A percentile compares a stretch with the other conserved stretches of the same genome.
Conservation (phyloP, 2,797 vertebrate species). For the Allenopithecus nigroviridis region DNA sequence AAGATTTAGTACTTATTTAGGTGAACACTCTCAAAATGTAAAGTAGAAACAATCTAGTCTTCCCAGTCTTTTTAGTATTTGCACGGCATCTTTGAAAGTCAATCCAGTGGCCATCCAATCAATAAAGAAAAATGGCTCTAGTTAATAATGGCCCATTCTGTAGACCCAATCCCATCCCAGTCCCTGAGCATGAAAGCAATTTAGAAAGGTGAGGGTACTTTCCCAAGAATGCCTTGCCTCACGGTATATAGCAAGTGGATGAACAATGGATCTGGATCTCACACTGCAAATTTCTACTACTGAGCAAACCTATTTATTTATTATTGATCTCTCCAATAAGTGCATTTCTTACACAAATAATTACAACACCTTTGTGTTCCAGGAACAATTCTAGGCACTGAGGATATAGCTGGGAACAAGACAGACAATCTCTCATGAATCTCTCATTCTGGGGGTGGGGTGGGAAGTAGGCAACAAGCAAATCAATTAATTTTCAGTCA, state of each 20-base stretch:
- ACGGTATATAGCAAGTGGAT: neutral
- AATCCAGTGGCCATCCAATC: neutral
- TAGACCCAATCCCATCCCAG: neutral
- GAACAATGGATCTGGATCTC: neutral
- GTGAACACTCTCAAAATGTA: neutral
- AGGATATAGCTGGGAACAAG: neutral
- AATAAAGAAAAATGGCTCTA: neutral
- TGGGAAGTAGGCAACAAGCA: neutral
- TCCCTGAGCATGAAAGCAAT: neutral
- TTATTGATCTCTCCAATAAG: neutral
- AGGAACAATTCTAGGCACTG: neutral
- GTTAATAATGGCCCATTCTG: neutral
- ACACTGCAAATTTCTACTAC: neutral
- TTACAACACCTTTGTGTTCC: neutral
- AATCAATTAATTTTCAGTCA: neutral
- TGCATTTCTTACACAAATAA: neutral
- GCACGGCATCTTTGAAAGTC: neutral
- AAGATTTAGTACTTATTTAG: neutral
- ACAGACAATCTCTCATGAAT: too few species aligned
- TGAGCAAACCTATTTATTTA: neutral
- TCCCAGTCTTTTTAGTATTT: neutral
- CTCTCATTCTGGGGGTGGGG: neutral
- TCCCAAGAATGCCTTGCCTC: neutral
- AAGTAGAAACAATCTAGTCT: neutral
- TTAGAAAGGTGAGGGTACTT: neutral